Evolutionary conservation across 2,888 invertebrate species (phyloP).

Genomic region (Noctua janthe): DNA sequence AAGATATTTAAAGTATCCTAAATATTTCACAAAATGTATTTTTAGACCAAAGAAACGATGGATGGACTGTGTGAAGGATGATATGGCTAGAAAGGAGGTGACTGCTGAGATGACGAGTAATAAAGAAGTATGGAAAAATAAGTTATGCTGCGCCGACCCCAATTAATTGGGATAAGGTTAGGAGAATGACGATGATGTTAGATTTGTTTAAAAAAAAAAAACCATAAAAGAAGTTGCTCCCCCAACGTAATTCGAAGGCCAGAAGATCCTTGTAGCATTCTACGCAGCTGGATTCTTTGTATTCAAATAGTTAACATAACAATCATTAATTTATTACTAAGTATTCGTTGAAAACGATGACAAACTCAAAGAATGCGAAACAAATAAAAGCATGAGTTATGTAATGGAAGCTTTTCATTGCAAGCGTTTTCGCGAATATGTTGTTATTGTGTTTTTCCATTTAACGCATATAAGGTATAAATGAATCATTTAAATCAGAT

Average conservation of each 20-base stretch:
- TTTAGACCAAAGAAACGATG: too few relatives aligned
- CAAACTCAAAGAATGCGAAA: slow-evolving; percentile 24
- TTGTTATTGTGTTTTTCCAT: slow-evolving; percentile 51
- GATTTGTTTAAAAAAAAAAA: background rate
- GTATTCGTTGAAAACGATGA: slow-evolving; percentile 26
- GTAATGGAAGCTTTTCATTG: slow-evolving; percentile 25
- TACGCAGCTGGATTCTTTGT: background rate
- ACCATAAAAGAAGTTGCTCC: background rate
- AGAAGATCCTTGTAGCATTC: background rate
- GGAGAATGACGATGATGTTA: background rate
- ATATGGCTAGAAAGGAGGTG: too few relatives aligned
- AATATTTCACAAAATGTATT: background rate
- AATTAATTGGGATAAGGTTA: too few relatives aligned
- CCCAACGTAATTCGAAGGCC: background rate
- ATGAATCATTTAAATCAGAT: slow-evolving; percentile 47
- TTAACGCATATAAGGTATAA: slow-evolving; percentile 6
- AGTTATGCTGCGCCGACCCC: too few relatives aligned
- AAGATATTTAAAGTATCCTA: background rate
- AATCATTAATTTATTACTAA: background rate
- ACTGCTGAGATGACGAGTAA: too few relatives aligned
- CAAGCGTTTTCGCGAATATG: slow-evolving; percentile 40
- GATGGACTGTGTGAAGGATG: too few relatives aligned
- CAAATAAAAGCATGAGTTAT: slow-evolving; percentile 7
- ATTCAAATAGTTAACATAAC: background rate
- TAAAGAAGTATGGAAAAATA: too few relatives aligned